Evolutionary conservation across 1,140 invertebrate genomes (phyloP).

Genomic region (Leptopilina boulardi): DNA sequence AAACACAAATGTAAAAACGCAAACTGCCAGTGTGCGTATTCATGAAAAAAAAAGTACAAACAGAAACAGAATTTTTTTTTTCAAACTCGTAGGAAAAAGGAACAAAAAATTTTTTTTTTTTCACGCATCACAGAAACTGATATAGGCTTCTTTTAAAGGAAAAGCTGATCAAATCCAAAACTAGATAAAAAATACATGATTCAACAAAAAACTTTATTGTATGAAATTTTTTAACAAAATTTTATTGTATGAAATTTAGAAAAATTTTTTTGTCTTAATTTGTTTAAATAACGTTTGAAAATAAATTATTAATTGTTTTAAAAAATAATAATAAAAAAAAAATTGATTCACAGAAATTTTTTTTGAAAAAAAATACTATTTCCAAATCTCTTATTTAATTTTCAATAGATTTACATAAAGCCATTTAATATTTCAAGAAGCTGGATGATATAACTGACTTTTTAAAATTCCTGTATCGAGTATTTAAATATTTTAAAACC

Average conservation of each 20-base stretch:
- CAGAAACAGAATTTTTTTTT: slow-evolving; percentile 1
- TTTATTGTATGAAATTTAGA: no score
- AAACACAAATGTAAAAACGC: slow-evolving; percentile 1
- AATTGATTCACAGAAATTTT: not conserved
- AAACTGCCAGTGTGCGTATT: not conserved
- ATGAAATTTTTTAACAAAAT: no score
- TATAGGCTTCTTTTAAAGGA: not conserved
- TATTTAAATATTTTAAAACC: not conserved
- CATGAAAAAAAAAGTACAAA: not conserved
- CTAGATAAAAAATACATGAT: no score
- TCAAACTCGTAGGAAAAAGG: not conserved
- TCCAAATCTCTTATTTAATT: not conserved
- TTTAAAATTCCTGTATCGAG: not conserved
- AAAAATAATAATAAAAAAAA: not conserved
- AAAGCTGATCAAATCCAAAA: no score
- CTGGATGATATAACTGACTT: not conserved
- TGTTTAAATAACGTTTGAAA: no score
- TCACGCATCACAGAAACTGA: slow-evolving; percentile 5
- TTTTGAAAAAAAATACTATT: not conserved
- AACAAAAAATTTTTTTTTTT: not conserved
- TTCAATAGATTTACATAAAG: slow-evolving; percentile 6
- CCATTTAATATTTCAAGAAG: not conserved
- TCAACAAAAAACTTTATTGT: no score
- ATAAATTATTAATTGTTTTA: no score
- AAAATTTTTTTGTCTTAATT: no score